Base-by-base conservation (phyloP, 2,113 vertebrate genomes). In the Micronisus gabar region DNA sequence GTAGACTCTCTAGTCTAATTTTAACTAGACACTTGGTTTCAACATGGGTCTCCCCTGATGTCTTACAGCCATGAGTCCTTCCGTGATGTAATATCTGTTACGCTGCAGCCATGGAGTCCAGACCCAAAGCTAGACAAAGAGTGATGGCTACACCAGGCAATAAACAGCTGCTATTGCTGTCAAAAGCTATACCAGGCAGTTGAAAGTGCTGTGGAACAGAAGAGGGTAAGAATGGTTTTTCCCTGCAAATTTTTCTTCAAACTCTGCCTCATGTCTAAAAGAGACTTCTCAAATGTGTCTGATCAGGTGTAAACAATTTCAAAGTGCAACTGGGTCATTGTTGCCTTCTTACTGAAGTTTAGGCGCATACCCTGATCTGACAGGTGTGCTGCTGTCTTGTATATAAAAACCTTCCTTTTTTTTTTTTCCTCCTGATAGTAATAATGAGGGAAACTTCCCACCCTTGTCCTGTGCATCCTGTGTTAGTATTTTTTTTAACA, bases 401-500 rank as follows among this genome's bases (percentile, higher is more conserved):
- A 27, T 59, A 36, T 38, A 93, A 88, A 86, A 92, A 27, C 5
- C 18, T 38, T 53, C 47, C 14, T 5, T 15, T 47, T 9, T 30
- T 10, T 12, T 6, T 36, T 17, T 3, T 5, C 3, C 32, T 72
- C 32, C 50, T 81, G 40, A 55, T 21, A 67, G 36, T 79, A 93
- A 87, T 73, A 93, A 91, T 47, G 65, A 90, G 68, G 23, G 47
- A 93, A 95, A 90, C 72, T 97, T 86, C 81, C 76, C 56, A 90
- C 56, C 52, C 52, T 58, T 80, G 71, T 92, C 92, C 62, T 67
- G 62, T 72, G 63, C 63, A 91, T 88, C 34, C 58, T 70, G 63
- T 80, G 81, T 74, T 36, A 91, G 83, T 70, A 17, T 71, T 81
- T 95, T 95, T 73, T 92, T 92, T 72, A 97, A 75, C 91, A 81